Conservation (phyloP, 2,797 vertebrate genomes). For the Linurgus olivaceus region DNA sequence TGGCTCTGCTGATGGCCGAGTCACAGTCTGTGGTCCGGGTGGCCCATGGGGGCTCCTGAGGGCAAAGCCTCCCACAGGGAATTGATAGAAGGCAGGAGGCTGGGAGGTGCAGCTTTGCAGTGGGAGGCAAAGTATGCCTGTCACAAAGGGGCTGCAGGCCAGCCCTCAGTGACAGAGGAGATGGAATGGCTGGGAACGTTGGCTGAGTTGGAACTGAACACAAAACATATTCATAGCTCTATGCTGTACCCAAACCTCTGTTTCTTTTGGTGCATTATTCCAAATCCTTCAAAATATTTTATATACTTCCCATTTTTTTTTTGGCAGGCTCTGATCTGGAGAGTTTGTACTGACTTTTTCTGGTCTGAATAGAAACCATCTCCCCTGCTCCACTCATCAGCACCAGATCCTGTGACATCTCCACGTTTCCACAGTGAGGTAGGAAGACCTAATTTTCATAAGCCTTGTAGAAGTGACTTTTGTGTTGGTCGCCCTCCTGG, state of each 20-base stretch:
- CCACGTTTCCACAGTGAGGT: not conserved
- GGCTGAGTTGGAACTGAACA: not conserved
- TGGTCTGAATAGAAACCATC: not conserved
- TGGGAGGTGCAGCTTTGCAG: not conserved
- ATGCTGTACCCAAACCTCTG: not conserved
- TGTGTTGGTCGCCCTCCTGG: not conserved
- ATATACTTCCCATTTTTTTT: not conserved
- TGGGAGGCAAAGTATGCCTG: fast-evolving
- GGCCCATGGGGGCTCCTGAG: not conserved
- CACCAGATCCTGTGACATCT: not conserved
- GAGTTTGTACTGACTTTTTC: not conserved
- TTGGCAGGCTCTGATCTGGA: slow-evolving; percentile 40
- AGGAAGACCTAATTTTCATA: slow-evolving; percentile 12
- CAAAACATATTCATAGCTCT: not conserved
- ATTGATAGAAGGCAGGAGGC: not conserved
- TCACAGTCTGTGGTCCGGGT: not conserved
- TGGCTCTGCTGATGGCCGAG: not conserved
- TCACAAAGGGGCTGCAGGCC: not conserved
- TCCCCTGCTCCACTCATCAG: not conserved
- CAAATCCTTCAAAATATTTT: not conserved
- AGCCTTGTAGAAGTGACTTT: not conserved
- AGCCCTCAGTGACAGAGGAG: not conserved
- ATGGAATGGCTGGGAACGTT: not conserved
- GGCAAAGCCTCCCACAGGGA: not conserved
- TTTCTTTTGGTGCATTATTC: not conserved